phyloP scores from a whole-genome alignment of 2,797 vertebrate species.

The Scarus forsteni region DNA sequence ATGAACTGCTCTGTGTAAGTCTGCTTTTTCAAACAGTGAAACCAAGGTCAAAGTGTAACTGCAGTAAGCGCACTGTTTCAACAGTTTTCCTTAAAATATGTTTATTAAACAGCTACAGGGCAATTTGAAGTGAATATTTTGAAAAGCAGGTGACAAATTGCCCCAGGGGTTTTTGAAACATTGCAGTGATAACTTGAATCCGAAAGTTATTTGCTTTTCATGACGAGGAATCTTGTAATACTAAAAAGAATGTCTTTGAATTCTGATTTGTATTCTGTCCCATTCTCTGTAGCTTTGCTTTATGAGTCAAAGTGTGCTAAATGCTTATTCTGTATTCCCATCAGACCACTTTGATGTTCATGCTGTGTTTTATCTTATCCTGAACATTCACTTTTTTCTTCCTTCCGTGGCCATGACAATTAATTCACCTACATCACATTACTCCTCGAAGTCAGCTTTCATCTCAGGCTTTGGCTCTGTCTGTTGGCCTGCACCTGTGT shows the following conservation, averaged over 20 bases:
- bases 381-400: constrained; percentile 38
- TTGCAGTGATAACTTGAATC: background rate
- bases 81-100: too few species aligned
- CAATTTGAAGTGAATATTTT: too few species aligned
- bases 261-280: constrained; percentile 22
- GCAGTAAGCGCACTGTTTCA: too few species aligned
- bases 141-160: too few species aligned
- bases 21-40: too few species aligned
- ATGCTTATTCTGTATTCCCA: constrained; percentile 29
- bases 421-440: constrained; percentile 52
- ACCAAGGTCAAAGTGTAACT: too few species aligned
- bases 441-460: constrained; percentile 56
- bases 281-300: constrained; percentile 12
- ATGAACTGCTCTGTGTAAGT: too few species aligned
- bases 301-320: constrained; percentile 26
- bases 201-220: background rate
- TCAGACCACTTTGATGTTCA: constrained; percentile 65
- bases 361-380: constrained; percentile 48
- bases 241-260: too few species aligned
- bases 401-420: constrained; percentile 53
- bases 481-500: constrained; percentile 17
- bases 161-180: too few species aligned
- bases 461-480: constrained; percentile 51
- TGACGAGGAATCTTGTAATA: background rate
- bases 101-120: too few species aligned